Evolutionary conservation across 2,113 vertebrate genomes (phyloP).

Genomic region (Scolopax mira): DNA sequence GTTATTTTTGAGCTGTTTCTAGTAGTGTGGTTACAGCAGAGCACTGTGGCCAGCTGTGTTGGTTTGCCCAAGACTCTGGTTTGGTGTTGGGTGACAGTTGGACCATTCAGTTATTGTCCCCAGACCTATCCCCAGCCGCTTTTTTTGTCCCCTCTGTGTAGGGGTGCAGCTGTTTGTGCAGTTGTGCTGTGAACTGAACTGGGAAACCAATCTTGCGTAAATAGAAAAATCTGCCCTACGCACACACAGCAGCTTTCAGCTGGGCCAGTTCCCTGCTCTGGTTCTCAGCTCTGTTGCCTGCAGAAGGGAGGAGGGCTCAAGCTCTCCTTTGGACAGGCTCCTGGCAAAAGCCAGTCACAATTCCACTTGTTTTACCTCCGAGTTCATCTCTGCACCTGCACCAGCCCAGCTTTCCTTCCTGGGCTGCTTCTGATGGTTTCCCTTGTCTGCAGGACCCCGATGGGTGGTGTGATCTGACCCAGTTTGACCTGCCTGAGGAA

Average conservation of each 20-base stretch:
- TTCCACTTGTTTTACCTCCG: not conserved
- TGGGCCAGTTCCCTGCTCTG: not conserved
- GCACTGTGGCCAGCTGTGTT: not conserved
- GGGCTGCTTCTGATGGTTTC: not conserved
- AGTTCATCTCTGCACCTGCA: not conserved
- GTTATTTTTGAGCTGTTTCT: not conserved
- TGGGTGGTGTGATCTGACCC: constrained; percentile 91
- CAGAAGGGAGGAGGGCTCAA: not conserved
- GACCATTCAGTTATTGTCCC: not conserved
- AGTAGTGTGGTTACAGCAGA: not conserved
- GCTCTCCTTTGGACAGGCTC: not conserved
- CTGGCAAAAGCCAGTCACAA: not conserved
- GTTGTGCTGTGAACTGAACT: constrained; percentile 12
- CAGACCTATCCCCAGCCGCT: not conserved
- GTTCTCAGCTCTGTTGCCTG: not conserved
- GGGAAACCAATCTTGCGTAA: not conserved
- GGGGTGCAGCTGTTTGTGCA: constrained; percentile 12
- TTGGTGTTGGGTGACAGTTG: not conserved
- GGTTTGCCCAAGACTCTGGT: not conserved
- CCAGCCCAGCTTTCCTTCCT: not conserved
- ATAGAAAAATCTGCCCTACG: not conserved
- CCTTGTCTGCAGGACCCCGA: constrained; percentile 82
- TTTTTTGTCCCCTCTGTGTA: not conserved
- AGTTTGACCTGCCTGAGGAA: constrained; percentile 90
- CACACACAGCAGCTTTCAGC: not conserved